Base-by-base conservation (phyloP, 2,113 vertebrate genomes). In the Carlito syrichta region DNA sequence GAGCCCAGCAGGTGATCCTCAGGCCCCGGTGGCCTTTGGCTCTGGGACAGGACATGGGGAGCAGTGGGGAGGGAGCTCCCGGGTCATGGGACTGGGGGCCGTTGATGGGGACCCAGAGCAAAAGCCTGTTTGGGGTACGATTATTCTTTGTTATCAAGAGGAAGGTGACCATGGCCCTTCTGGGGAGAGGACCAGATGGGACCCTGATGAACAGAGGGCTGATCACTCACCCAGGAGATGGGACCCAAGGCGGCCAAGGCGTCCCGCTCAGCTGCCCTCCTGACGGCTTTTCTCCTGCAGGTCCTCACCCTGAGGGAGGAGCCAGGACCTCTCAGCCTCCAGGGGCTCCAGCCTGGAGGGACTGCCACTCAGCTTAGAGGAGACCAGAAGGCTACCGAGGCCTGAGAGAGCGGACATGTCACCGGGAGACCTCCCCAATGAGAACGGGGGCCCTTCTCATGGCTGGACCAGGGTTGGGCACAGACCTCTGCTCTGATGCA, bases 181-280 rank as follows among this genome's bases (percentile, higher is more conserved):
- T 2, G 52, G 60, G 38, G 8, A 63, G 16, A 16, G 25, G 54
- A 43, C 35, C 11, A 10, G 73, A 8, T 2, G 4, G 16, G 48
- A 6, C 9, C 50, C 23, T 9, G 32, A 32, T 23, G 25, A 12
- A 38, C 25, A 8, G 62, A 6, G 45, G 43, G 54, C 17, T 19
- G 8, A 27, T 43, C 81, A 62, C 60, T 85, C 62, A 50, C 32
- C 82, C 8, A 11, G 32, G 50, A 68, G 38, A 25, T 2, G 6
- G 45, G 38, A 3, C 11, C 25, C 2, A 7, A 20, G 85, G 6
- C 3, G 1, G 25, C 3, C 8, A 6, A 25, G 3, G 5, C 0
- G 1, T 54, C 45, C 9, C 17, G 20, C 38, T 10, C 12, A 7
- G 58, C 30, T 27, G 54, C 40, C 7, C 9, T 14, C n/a, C 32